Evolutionary conservation across 2,797 vertebrate genomes (phyloP).

Genomic region (Dromococcyx pavoninus): DNA sequence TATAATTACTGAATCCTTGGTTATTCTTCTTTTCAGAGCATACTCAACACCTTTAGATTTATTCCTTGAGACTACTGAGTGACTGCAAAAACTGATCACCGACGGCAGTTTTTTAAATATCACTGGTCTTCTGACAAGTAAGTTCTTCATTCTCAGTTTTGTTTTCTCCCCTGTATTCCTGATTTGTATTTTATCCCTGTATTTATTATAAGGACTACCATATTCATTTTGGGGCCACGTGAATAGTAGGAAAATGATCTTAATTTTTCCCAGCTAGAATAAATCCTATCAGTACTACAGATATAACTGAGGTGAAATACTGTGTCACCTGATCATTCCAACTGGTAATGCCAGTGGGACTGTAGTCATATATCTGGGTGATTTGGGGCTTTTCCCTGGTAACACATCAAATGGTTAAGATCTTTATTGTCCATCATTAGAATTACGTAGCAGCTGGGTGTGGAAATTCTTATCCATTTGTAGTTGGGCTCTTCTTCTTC

Average conservation of each 20-base stretch:
- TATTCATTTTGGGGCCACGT: background rate
- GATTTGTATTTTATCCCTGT: background rate
- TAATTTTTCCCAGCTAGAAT: background rate
- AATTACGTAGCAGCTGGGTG: background rate
- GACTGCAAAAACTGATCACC: background rate
- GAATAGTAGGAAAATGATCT: background rate
- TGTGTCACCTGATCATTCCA: background rate
- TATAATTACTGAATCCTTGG: background rate
- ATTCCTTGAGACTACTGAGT: background rate
- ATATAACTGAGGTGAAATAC: background rate
- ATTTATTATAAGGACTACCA: background rate
- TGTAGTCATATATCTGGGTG: background rate
- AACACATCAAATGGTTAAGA: background rate
- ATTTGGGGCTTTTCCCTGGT: background rate
- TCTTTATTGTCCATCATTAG: background rate
- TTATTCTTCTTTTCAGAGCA: slow-evolving; percentile 47
- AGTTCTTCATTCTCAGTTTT: background rate
- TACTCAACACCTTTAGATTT: slow-evolving; percentile 3
- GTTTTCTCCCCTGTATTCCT: background rate
- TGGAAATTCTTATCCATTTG: background rate
- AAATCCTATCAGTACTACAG: background rate
- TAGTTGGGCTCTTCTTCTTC: background rate
- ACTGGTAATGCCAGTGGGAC: background rate
- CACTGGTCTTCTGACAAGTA: slow-evolving; percentile 31
- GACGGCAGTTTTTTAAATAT: background rate